phyloP scores from a whole-genome alignment of 2,797 vertebrate genomes.

The Taeniopygia guttata region DNA sequence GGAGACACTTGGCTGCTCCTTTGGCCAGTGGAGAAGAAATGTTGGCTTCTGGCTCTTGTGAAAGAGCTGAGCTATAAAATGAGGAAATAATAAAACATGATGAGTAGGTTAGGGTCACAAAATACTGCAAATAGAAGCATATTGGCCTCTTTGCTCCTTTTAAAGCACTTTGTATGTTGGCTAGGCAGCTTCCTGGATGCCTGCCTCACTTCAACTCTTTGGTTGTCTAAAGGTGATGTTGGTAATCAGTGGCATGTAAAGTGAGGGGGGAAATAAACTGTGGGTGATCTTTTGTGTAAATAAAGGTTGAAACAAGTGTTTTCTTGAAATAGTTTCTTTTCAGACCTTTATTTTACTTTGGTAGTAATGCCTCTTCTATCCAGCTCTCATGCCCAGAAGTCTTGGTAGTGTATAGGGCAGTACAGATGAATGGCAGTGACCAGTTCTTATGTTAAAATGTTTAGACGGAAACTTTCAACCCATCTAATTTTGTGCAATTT shows the following conservation, averaged over 20 bases:
- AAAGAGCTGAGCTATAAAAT: conserved; percentile 37
- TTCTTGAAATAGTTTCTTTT: not conserved
- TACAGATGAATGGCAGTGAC: not conserved
- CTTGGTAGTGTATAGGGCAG: not conserved
- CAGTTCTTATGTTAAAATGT: not conserved
- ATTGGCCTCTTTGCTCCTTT: conserved; percentile 29
- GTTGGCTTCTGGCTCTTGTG: not conserved
- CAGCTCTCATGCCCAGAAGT: not conserved
- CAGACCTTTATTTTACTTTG: not conserved
- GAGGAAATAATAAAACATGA: conserved; percentile 44
- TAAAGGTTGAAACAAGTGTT: not conserved
- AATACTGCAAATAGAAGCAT: conserved; percentile 42
- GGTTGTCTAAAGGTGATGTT: not conserved
- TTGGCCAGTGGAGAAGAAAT: conserved; percentile 25
- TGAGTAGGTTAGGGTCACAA: conserved; percentile 50
- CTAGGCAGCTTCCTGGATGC: not conserved
- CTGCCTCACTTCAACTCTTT: not conserved
- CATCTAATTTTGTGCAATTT: not conserved
- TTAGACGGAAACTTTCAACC: not conserved
- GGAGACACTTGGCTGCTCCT: conserved; percentile 47
- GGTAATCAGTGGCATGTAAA: not conserved
- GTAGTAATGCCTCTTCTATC: not conserved
- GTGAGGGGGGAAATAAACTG: not conserved
- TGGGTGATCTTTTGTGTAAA: not conserved
- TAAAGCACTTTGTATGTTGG: not conserved